phyloP scores from a whole-genome alignment of 1,140 invertebrate genomes.

The Piezodorus guildinii region DNA sequence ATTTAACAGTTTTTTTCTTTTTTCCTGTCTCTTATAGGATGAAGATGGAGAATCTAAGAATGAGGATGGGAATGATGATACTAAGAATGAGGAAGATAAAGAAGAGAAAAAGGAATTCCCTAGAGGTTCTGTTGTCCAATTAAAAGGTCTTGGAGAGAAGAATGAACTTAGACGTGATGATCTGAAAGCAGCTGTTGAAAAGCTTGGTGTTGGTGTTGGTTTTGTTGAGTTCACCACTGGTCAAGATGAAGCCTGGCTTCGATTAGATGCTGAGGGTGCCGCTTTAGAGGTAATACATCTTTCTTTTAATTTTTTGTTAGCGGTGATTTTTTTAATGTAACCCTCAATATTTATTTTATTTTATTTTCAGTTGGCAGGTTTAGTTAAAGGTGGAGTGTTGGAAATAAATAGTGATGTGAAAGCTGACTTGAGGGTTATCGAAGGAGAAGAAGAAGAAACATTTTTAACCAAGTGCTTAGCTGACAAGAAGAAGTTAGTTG shows the following conservation, averaged over 20 bases:
- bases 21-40: neutral
- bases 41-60: constrained; percentile 28
- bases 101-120: constrained; percentile 40
- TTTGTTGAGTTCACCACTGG: constrained; percentile 65
- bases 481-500: constrained; percentile 32
- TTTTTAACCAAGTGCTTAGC: constrained; percentile 51
- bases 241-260: constrained; percentile 55
- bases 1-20: neutral
- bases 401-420: constrained; percentile 12
- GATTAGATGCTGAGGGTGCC: constrained; percentile 53
- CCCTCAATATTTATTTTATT: neutral
- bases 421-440: constrained; percentile 44
- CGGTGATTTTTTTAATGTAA: neutral
- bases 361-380: neutral
- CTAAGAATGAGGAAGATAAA: constrained; percentile 31
- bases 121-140: constrained; percentile 54
- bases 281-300: constrained; percentile 44
- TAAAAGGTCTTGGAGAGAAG: constrained; percentile 44
- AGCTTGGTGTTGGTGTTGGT: constrained; percentile 47
- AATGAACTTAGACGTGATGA: constrained; percentile 49
- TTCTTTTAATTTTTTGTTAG: neutral
- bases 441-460: constrained; percentile 55
- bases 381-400: constrained; percentile 3
- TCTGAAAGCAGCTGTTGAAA: constrained; percentile 52
- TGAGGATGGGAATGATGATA: constrained; percentile 29